phyloP scores from a whole-genome alignment of 2,113 vertebrate genomes.

The Trichechus manatus region DNA sequence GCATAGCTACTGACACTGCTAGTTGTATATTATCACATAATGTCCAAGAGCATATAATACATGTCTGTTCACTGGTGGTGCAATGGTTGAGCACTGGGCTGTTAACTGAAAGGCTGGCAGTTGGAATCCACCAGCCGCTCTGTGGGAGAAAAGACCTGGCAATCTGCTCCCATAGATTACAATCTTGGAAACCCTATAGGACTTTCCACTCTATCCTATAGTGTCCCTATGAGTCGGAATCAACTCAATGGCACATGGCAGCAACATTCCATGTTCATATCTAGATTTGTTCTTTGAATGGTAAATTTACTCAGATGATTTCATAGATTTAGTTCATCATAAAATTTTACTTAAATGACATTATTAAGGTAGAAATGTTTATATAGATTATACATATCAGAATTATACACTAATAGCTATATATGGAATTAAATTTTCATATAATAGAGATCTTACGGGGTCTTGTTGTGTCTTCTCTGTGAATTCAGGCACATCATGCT shows the following conservation, averaged over 20 bases:
- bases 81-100: not conserved
- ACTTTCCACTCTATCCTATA: not conserved
- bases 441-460: not conserved
- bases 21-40: not conserved
- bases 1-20: not conserved
- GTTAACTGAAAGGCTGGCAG: not conserved
- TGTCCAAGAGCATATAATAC: not conserved
- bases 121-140: not conserved
- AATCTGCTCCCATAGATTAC: not conserved
- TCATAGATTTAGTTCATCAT: not conserved
- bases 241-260: not conserved
- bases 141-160: not conserved
- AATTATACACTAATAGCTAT: not conserved
- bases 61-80: not conserved
- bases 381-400: not conserved
- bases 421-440: not conserved
- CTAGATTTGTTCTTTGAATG: not conserved
- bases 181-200: not conserved
- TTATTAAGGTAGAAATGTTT: not conserved
- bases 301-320: not conserved
- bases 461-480: not conserved
- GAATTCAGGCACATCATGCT: not conserved
- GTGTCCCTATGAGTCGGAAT: not conserved
- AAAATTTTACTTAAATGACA: not conserved
- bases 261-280: not conserved